phyloP scores from a whole-genome alignment of 2,888 invertebrate species.

The Noctuana brunneofusca region DNA sequence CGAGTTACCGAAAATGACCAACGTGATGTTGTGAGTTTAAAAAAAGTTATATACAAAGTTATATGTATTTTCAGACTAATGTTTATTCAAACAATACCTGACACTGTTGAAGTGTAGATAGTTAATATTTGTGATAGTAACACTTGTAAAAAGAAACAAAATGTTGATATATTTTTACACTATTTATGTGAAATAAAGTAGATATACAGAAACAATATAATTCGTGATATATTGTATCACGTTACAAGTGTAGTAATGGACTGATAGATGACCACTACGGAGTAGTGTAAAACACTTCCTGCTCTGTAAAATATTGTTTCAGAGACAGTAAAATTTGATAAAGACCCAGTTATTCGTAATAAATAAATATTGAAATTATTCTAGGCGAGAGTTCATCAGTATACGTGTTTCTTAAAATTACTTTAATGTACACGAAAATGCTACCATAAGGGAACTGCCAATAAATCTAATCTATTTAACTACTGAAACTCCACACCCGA shows the following conservation, averaged over 20 bases:
- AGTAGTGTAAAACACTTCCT: constrained; percentile 21
- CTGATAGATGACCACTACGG: neutral
- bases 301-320: neutral
- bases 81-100: neutral
- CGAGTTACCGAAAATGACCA: neutral
- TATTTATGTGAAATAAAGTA: neutral
- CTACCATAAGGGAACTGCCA: constrained; percentile 19
- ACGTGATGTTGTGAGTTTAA: neutral
- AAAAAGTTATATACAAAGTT: neutral
- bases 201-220: no score
- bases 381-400: constrained; percentile 13
- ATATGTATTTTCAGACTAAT: neutral
- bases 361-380: constrained; percentile 8
- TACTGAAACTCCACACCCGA: constrained; percentile 29
- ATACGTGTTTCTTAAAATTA: constrained; percentile 19
- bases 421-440: constrained; percentile 14
- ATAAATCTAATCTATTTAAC: constrained; percentile 23
- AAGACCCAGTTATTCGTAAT: neutral
- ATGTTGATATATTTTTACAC: neutral
- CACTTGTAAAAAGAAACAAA: neutral
- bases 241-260: neutral
- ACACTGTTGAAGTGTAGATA: no score
- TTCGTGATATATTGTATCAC: no score
- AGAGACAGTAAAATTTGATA: neutral
- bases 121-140: neutral